phyloP scores from a whole-genome alignment of 2,113 vertebrate genomes.

The Atlantisia rogersi region DNA sequence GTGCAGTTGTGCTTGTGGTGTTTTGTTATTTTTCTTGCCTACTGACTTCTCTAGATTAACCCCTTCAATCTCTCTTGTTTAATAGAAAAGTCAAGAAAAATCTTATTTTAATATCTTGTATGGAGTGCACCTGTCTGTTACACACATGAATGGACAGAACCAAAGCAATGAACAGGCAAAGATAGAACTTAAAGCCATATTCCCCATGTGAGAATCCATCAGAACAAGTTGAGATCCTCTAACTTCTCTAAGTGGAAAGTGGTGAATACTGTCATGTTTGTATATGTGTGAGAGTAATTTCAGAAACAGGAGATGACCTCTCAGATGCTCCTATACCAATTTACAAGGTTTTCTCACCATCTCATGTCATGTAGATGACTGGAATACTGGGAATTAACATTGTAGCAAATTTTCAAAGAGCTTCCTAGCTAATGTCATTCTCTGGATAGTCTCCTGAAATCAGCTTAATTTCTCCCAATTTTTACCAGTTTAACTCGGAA shows the following conservation, averaged over 20 bases:
- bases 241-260: background rate
- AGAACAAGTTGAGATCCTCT: background rate
- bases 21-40: background rate
- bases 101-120: background rate
- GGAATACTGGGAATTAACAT: background rate
- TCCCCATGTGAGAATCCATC: background rate
- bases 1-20: background rate
- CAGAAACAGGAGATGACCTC: background rate
- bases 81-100: background rate
- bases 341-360: background rate
- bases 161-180: background rate
- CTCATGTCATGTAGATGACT: background rate
- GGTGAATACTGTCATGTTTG: background rate
- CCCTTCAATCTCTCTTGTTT: background rate
- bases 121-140: accelerated
- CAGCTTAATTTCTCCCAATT: background rate
- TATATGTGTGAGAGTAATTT: background rate
- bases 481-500: background rate
- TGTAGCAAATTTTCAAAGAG: background rate
- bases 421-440: background rate
- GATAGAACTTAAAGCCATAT: background rate
- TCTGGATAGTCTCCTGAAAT: background rate
- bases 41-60: background rate
- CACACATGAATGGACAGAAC: background rate
- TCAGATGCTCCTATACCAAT: background rate